A percentile compares a stretch with the other conserved stretches of the same genome.
These are phyloP conservation scores for Ophion costatus DNA, from an alignment of 2,888 invertebrate species.

Conservation along the genomic window DNA sequence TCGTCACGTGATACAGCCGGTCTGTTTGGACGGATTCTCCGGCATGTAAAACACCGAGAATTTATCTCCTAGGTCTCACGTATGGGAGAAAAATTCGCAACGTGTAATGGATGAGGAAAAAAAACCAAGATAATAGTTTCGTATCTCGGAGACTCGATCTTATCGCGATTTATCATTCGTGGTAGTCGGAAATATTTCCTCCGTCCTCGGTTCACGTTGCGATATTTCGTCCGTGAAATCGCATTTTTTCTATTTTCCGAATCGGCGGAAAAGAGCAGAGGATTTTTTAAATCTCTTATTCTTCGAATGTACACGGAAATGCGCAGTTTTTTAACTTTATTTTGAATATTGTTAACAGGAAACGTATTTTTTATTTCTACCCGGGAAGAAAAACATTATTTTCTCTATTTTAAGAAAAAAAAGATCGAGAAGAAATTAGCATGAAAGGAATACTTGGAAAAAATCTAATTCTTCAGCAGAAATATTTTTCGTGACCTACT, in stretches of 20 bases:
- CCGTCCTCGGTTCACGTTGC: background rate
- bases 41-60: background rate
- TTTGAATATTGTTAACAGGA: background rate
- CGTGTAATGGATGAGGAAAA: background rate
- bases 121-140: constrained; percentile 15
- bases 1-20: background rate
- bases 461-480: background rate
- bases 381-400: background rate
- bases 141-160: constrained; percentile 36
- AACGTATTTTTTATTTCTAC: background rate
- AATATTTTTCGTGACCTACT: background rate
- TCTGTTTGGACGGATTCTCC: background rate
- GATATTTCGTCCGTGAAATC: background rate
- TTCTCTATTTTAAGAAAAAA: background rate
- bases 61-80: constrained; percentile 4
- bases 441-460: background rate
- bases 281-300: background rate
- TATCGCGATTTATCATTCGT: constrained; percentile 42
- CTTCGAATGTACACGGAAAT: too few relatives aligned
- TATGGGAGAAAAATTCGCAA: background rate
- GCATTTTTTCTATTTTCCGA: background rate
- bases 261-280: background rate
- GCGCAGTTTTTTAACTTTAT: background rate
- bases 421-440: background rate
- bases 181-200: background rate